Conservation (phyloP, 2,888 invertebrate species). For the Stenichneumon culpator region DNA sequence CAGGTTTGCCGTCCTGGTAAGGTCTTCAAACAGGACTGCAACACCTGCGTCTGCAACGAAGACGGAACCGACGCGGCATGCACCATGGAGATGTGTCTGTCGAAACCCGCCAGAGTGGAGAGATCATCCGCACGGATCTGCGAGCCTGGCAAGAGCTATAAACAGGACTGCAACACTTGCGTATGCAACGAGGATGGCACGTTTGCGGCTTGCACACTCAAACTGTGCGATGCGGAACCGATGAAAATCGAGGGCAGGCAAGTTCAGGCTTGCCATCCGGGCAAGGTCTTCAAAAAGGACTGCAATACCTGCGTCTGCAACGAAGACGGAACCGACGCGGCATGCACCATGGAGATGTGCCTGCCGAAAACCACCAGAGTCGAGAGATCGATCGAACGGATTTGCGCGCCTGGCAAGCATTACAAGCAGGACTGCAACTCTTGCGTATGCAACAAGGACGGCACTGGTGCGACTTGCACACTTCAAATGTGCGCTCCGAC, state of each 20-base stretch:
- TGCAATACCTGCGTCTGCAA: background rate
- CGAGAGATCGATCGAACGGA: background rate
- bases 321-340: background rate
- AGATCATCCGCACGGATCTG: slow-evolving; percentile 68
- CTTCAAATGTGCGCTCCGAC: background rate
- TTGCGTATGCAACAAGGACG: slow-evolving; percentile 86
- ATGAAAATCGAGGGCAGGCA: no score
- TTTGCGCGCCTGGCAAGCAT: slow-evolving; percentile 78
- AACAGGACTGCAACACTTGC: slow-evolving; percentile 86
- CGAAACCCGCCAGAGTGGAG: slow-evolving; percentile 71
- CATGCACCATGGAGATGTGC: background rate
- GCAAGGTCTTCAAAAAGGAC: background rate
- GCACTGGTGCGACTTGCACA: slow-evolving; percentile 69
- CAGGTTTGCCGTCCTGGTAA: no score
- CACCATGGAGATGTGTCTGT: background rate
- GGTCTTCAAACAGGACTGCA: no score
- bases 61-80: no score
- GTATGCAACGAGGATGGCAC: slow-evolving; percentile 85
- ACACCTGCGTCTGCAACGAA: no score
- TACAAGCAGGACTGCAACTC: slow-evolving; percentile 84
- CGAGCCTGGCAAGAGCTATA: slow-evolving; percentile 78
- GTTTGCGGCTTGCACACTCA: background rate
- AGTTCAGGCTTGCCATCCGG: no score
- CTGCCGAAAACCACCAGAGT: background rate
- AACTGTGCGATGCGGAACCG: no score